Conservation (phyloP, 2,888 invertebrate genomes). For the Harpagoxenus sublaevis region DNA sequence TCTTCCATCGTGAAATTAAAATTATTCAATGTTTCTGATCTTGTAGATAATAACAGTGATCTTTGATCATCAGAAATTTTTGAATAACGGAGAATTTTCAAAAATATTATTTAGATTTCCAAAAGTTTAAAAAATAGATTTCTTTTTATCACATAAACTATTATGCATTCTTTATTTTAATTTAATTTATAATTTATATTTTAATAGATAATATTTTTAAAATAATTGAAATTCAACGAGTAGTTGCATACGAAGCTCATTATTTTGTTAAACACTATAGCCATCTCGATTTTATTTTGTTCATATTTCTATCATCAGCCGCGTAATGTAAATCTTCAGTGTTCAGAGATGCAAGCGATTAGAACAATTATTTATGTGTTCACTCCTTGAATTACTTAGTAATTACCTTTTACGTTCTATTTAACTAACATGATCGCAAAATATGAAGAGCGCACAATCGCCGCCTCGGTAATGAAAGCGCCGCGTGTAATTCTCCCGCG, state of each 20-base stretch:
- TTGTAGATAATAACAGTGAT: background rate
- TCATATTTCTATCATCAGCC: background rate
- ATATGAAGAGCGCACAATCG: background rate
- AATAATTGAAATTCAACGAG: background rate
- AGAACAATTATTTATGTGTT: background rate
- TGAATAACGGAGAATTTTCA: background rate
- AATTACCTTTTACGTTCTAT: slow-evolving; percentile 28
- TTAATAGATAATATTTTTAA: background rate
- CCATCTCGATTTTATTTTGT: background rate
- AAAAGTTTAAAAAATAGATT: background rate
- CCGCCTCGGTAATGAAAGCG: slow-evolving; percentile 34
- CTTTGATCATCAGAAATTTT: background rate
- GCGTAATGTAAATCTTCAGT: background rate
- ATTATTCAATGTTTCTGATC: background rate
- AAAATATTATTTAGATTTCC: background rate
- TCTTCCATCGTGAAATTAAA: background rate
- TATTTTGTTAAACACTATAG: background rate
- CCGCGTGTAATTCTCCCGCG: slow-evolving; percentile 5
- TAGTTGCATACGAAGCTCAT: background rate
- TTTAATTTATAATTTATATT: too few relatives aligned
- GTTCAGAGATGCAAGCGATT: slow-evolving; percentile 4
- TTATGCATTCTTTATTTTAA: too few relatives aligned
- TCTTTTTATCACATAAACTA: too few relatives aligned
- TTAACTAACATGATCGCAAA: slow-evolving; percentile 21
- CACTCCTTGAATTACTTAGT: slow-evolving; percentile 12